Conservation (phyloP, 92 coral and sea anemone genomes). For the Diadumene lineata region DNA sequence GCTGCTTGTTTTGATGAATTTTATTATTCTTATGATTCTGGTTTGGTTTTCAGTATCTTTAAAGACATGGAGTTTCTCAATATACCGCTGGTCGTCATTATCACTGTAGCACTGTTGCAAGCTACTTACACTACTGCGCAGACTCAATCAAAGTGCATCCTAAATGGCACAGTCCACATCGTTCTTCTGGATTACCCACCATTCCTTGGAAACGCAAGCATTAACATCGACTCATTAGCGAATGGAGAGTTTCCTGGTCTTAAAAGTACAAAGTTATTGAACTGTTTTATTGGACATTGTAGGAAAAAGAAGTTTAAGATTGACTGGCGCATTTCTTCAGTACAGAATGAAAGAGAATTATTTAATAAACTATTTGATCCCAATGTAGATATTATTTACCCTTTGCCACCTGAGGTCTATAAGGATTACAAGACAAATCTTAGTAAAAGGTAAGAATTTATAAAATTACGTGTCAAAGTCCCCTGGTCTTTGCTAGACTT, state of each 20-base stretch:
- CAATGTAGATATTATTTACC: neutral
- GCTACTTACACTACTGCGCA: neutral
- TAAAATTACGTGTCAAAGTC: too few relatives aligned
- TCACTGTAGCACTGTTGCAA: neutral
- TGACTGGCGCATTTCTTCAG: neutral
- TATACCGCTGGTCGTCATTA: neutral
- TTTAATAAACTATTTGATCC: neutral
- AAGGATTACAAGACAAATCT: neutral
- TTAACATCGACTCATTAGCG: neutral
- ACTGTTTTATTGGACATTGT: neutral
- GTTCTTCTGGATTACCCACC: neutral
- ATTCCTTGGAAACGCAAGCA: neutral
- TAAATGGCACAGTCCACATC: neutral
- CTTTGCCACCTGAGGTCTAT: neutral
- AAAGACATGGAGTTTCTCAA: neutral
- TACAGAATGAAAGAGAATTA: neutral
- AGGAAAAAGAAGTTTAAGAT: neutral
- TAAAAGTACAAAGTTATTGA: neutral
- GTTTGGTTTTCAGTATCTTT: too few relatives aligned
- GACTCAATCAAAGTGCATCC: neutral
- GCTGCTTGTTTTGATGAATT: too few relatives aligned
- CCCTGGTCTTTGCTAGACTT: too few relatives aligned
- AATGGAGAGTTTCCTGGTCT: neutral
- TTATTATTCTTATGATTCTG: too few relatives aligned
- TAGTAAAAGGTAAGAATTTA: too few relatives aligned